Percentiles rank a stretch among this genome's conserved stretches.
Evolutionary conservation across 2,113 vertebrate genomes (phyloP).

Genomic region (Dryoscopus gambensis): DNA sequence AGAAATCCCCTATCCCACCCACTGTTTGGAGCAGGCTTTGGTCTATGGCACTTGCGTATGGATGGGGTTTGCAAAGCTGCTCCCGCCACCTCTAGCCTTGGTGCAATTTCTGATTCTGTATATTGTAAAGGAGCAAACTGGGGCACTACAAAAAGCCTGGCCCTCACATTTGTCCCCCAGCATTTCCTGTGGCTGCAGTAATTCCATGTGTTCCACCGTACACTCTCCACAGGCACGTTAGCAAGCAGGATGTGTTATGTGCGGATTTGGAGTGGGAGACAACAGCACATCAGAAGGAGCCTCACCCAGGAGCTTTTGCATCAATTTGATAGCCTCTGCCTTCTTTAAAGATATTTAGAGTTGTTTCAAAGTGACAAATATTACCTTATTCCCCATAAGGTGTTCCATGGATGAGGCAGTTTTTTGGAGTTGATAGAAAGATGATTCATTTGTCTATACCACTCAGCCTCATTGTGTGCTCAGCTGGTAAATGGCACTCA

Average conservation of each 20-base stretch:
- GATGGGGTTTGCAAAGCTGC: not conserved
- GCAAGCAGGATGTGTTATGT: not conserved
- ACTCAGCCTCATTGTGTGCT: not conserved
- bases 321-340: not conserved
- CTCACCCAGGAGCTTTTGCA: not conserved
- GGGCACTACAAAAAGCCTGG: not conserved
- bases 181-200: not conserved
- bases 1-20: not conserved
- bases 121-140: not conserved
- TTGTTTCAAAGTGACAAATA: not conserved
- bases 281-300: not conserved
- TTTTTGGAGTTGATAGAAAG: not conserved
- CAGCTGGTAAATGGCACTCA: not conserved
- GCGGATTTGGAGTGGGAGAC: not conserved
- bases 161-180: not conserved
- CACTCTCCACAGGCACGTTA: accelerated
- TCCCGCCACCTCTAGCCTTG: not conserved
- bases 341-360: not conserved
- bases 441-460: not conserved
- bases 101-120: not conserved
- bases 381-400: not conserved
- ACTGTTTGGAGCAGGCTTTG: not conserved
- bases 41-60: not conserved
- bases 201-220: accelerated
- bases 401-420: not conserved